phyloP scores from a whole-genome alignment of 1,140 invertebrate genomes.

The Drosophila nigromelanica region DNA sequence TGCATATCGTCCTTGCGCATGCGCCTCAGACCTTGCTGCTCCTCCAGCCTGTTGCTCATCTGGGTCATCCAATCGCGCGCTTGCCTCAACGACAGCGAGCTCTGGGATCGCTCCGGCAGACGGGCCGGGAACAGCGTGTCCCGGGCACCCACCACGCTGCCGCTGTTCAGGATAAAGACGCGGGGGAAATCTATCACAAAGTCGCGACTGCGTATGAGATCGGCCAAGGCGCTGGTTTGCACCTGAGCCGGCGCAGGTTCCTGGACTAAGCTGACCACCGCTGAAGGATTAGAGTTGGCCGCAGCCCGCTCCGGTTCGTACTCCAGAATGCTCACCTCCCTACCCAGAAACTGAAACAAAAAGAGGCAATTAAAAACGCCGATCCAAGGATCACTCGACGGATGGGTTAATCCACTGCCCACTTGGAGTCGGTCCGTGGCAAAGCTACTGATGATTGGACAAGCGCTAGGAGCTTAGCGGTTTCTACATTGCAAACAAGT shows the following conservation, averaged over 20 bases:
- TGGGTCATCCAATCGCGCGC: conserved; percentile 75
- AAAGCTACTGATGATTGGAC: conserved; percentile 11
- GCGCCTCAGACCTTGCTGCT: conserved; percentile 72
- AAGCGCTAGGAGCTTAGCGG: conserved; percentile 11
- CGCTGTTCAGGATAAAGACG: conserved; percentile 71
- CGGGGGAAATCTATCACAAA: conserved; percentile 81
- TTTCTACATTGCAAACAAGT: conserved; percentile 34
- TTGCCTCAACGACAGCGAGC: conserved; percentile 70
- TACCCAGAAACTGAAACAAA: conserved; percentile 87
- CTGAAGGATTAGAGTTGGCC: not conserved
- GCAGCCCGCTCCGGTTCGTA: conserved; percentile 65
- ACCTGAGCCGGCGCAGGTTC: not conserved
- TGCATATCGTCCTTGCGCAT: conserved; percentile 59
- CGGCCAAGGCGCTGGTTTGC: conserved; percentile 46
- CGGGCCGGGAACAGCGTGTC: conserved; percentile 64
- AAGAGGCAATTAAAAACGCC: conserved; percentile 1
- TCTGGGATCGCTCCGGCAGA: conserved; percentile 75
- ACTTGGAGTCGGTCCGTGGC: conserved; percentile 1
- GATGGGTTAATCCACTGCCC: too few relatives aligned
- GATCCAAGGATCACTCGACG: not conserved
- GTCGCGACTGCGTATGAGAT: conserved; percentile 74
- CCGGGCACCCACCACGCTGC: conserved; percentile 62
- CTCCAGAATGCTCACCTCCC: conserved; percentile 88
- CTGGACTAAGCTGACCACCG: conserved; percentile 6
- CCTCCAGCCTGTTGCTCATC: conserved; percentile 78